Evolutionary conservation across 2,113 vertebrate genomes (phyloP), one percentile per base, ranked within the genome.

Genomic region (Plecotus auritus): DNA sequence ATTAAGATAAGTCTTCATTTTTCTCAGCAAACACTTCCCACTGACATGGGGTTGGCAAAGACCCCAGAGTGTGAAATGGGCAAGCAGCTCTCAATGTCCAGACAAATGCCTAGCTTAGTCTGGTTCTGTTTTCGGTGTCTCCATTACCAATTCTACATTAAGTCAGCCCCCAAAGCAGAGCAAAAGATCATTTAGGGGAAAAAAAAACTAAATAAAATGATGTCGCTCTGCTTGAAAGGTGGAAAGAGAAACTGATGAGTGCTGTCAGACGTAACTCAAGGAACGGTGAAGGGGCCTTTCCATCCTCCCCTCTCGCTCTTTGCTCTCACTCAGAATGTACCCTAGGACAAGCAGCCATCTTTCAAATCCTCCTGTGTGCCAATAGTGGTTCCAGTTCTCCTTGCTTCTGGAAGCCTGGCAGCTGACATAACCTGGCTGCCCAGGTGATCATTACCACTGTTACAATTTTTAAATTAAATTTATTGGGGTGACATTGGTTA

Each of bases 261-360:
- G 84, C 90, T 67, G 90, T 81, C 93, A 11, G 56, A 81, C 11
- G 4, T 18, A 94, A 90, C 94, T 94, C 80, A 88, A 83, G 88
- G 47, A 86, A 40, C 56, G 30, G 96, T 81, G 93, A 96, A 89
- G 56, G n/a, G 96, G 5, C 85, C 96, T 95, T 93, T 93, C 97
- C 96, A 86, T 37, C 51, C 92, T 92, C 70, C 90, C 94, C 77
- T 90, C 94, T 90, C 96, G 91, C 81, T 4, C 35, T 92, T 72
- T 95, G 88, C 78, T 85, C 95, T 77, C 67, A 45, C 26, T 70
- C 37, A 77, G 45, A 26, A 7, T 0, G 9, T 0, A 4, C 32
- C 20, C 88, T 73, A 18, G 96, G 96, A 93, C 97, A 95, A 92
- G 96, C 67, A 95, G 95, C 94, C 95, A 93, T 54, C 56, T 86